These are phyloP conservation scores for Lypha dubia DNA, from an alignment of 2,888 invertebrate genomes.

Conservation along the genomic window DNA sequence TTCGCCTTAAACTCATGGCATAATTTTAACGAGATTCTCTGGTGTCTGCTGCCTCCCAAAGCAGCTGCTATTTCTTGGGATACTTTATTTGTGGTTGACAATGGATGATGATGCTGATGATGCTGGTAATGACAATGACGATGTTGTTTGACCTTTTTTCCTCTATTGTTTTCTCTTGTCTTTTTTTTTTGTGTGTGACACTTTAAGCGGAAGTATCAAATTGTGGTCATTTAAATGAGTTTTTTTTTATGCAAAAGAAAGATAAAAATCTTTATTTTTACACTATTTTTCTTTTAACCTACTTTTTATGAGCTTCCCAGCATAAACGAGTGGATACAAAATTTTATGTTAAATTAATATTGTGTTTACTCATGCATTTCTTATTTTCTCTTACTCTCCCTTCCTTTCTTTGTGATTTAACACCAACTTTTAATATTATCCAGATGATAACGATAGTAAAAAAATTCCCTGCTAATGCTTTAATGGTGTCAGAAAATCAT, in stretches of 20 bases:
- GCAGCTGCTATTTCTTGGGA: conserved; percentile 3
- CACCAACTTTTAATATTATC: not conserved
- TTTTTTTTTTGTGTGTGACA: conserved; percentile 40
- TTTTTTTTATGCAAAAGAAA: conserved; percentile 49
- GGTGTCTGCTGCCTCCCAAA: conserved; percentile 2
- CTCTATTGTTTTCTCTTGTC: conserved; percentile 39
- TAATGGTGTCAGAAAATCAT: conserved; percentile 63
- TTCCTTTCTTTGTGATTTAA: not conserved
- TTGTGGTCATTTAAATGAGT: conserved; percentile 61
- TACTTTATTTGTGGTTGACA: not conserved
- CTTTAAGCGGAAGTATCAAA: conserved; percentile 64
- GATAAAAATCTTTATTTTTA: not conserved
- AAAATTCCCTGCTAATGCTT: not conserved
- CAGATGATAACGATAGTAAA: conserved; percentile 8
- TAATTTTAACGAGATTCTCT: not conserved
- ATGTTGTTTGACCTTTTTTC: conserved; percentile 47
- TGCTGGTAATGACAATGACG: conserved; percentile 18
- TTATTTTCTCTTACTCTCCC: too few species aligned
- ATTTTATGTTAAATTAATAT: conserved; percentile 42
- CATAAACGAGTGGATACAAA: conserved; percentile 6
- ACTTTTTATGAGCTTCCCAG: conserved; percentile 25
- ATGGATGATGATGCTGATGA: conserved; percentile 21
- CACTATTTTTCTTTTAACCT: conserved; percentile 3
- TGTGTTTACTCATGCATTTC: conserved; percentile 24
- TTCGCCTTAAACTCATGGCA: not conserved